A percentile compares a stretch with the other conserved stretches of the same genome.
Evolutionary conservation across 2,797 vertebrate species (phyloP).

Genomic region (Tenualosa thibaudeaui): DNA sequence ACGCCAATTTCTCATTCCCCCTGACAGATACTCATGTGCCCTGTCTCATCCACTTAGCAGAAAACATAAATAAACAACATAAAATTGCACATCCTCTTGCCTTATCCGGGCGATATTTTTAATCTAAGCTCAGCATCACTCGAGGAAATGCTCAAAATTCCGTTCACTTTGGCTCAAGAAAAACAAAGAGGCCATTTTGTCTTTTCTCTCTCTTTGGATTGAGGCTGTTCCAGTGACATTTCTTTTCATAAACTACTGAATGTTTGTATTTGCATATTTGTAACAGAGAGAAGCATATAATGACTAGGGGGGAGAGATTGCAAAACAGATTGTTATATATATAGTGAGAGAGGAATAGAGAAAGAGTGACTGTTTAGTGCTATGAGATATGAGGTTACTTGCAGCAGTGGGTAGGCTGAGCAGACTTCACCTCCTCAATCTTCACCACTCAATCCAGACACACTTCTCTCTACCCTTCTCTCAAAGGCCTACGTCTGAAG

Average conservation of each 20-base stretch:
- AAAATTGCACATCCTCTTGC: constrained; percentile 39
- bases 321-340: neutral
- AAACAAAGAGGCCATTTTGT: constrained; percentile 26
- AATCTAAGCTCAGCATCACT: constrained; percentile 38
- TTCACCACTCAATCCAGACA: constrained; percentile 14
- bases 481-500: neutral
- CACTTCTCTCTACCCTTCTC: neutral
- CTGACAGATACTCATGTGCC: constrained; percentile 17
- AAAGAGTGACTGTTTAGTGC: neutral
- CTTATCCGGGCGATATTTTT: constrained; percentile 36
- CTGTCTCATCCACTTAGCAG: constrained; percentile 5
- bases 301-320: neutral
- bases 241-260: neutral
- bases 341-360: neutral
- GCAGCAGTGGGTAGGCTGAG: constrained; percentile 62
- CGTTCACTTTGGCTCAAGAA: constrained; percentile 47
- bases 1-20: constrained; percentile 21
- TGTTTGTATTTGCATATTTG: neutral
- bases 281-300: neutral
- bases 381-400: constrained; percentile 36
- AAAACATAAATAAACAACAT: constrained; percentile 43
- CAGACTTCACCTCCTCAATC: constrained; percentile 48
- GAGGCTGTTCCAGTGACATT: neutral
- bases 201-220: constrained; percentile 28
- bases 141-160: constrained; percentile 37